Conservation (phyloP, 2,888 invertebrate genomes). For the Tipula confusa region DNA sequence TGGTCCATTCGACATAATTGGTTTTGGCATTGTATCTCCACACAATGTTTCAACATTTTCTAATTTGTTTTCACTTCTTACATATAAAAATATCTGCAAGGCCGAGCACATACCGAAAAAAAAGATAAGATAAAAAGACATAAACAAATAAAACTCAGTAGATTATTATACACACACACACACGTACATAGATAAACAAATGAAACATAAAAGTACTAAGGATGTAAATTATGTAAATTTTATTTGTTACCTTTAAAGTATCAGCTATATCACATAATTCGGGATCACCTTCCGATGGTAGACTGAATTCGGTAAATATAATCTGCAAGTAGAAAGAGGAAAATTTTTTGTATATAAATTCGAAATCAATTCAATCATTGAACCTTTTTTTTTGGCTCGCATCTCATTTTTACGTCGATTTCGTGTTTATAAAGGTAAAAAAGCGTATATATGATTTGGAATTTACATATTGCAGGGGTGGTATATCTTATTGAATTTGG, state of each 20-base stretch:
- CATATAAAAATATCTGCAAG: conserved; percentile 13
- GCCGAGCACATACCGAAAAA: neutral
- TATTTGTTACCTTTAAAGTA: conserved; percentile 35
- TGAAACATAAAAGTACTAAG: neutral
- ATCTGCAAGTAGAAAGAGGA: conserved; percentile 40
- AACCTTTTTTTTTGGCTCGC: neutral
- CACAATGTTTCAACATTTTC: conserved; percentile 87
- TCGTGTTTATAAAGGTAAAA: neutral
- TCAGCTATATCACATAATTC: conserved; percentile 44
- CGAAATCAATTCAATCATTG: neutral
- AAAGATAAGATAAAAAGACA: neutral
- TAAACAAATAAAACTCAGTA: neutral
- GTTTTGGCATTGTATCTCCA: conserved; percentile 74
- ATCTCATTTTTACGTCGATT: conserved; percentile 50
- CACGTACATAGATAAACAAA: too few relatives aligned
- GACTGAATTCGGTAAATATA: conserved; percentile 47
- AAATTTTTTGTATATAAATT: neutral
- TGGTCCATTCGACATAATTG: conserved; percentile 90
- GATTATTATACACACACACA: conserved; percentile 34
- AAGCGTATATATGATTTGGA: neutral
- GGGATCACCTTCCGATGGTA: conserved; percentile 44
- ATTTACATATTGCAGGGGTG: conserved; percentile 8
- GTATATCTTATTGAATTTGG: too few relatives aligned
- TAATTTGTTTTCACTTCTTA: conserved; percentile 36
- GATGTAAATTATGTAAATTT: conserved; percentile 26